Evolutionary conservation across 2,113 vertebrate species (phyloP).

Genomic region (Manacus vitellinus): DNA sequence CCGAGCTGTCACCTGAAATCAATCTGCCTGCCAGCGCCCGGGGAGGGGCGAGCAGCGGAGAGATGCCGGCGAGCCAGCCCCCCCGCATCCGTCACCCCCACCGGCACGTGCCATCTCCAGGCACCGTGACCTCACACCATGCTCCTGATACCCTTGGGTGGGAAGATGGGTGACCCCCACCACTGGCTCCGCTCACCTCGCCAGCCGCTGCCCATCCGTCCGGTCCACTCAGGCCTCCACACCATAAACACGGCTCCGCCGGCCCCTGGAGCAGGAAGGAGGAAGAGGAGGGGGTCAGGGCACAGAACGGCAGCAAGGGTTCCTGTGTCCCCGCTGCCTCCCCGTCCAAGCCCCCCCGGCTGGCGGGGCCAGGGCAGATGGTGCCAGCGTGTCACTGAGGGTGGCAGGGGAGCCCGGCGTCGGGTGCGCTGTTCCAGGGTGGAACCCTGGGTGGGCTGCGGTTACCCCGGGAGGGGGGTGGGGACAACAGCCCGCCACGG

Average conservation of each 20-base stretch:
- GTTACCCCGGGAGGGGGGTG: not conserved
- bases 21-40: not conserved
- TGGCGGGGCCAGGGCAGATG: not conserved
- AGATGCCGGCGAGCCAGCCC: not conserved
- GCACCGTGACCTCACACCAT: not conserved
- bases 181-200: not conserved
- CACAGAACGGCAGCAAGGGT: fast-evolving
- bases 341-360: fast-evolving
- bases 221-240: not conserved
- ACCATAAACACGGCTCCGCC: not conserved
- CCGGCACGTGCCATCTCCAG: not conserved
- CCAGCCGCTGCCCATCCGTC: conserved; percentile 50
- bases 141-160: not conserved
- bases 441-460: not conserved
- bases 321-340: not conserved
- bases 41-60: not conserved
- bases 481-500: not conserved
- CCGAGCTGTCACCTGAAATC: conserved; percentile 61
- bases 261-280: not conserved
- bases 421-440: not conserved
- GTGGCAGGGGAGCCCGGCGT: not conserved
- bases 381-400: not conserved
- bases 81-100: not conserved
- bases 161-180: not conserved
- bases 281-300: not conserved